A percentile compares a stretch with the other conserved stretches of the same genome.
Evolutionary conservation across 2,113 vertebrate species (phyloP).

Genomic region (mouse (Mus musculus)): GRCm39 chr5:138698501-138699000

Average conservation of each 20-base stretch:
- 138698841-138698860: background rate
- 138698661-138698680: background rate
- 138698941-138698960: background rate
- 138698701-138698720: no score
- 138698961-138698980: background rate
- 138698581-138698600: background rate
- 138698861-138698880: background rate
- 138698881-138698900: background rate
- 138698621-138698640: background rate
- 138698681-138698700: no score
- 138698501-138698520: background rate
- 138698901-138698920: background rate
- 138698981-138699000: background rate
- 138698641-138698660: background rate
- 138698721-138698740: rapidly evolving
- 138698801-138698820: background rate
- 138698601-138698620: background rate
- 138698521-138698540: background rate
- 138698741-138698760: no score
- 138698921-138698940: no score
- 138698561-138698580: background rate
- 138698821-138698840: background rate
- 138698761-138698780: background rate
- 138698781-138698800: background rate
- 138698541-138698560: background rate